Evolutionary conservation across 2,797 vertebrate genomes (phyloP).

Genomic region (Cossypha dichroa): DNA sequence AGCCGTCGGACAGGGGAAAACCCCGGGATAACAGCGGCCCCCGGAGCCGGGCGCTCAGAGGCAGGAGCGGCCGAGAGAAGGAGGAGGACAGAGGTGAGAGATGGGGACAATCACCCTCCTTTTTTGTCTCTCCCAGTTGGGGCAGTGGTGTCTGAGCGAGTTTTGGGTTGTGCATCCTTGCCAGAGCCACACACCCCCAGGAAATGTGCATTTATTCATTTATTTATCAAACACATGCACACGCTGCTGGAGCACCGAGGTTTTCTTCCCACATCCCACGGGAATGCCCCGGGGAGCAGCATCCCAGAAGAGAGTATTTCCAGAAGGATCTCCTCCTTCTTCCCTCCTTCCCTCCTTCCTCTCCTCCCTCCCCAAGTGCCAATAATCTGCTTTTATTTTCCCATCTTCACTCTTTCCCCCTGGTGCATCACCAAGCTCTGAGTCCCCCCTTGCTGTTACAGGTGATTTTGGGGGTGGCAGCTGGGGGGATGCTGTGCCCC

Average conservation of each 20-base stretch:
- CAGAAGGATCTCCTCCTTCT: not conserved
- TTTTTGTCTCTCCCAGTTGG: fast-evolving
- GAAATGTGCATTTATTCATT: not conserved
- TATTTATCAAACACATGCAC: fast-evolving
- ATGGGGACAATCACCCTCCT: fast-evolving
- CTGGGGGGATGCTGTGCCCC: not conserved
- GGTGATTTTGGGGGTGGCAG: not conserved
- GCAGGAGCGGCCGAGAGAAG: constrained; percentile 82
- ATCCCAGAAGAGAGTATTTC: fast-evolving
- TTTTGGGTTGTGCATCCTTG: not conserved
- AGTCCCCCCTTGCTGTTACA: fast-evolving
- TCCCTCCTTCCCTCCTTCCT: too few relatives aligned
- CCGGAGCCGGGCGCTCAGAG: constrained; percentile 84
- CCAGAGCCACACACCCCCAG: fast-evolving
- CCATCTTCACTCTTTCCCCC: not conserved
- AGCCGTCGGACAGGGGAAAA: constrained; percentile 62
- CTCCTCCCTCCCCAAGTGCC: not conserved
- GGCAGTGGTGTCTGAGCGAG: fast-evolving
- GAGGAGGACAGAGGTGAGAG: constrained; percentile 91
- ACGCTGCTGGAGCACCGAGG: fast-evolving
- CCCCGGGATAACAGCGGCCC: constrained; percentile 77
- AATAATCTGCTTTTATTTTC: not conserved
- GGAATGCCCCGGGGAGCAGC: not conserved
- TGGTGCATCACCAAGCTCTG: fast-evolving
- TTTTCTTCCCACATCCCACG: fast-evolving